phyloP scores from a whole-genome alignment of 2,888 invertebrate genomes.

The Lasioglossum morio region DNA sequence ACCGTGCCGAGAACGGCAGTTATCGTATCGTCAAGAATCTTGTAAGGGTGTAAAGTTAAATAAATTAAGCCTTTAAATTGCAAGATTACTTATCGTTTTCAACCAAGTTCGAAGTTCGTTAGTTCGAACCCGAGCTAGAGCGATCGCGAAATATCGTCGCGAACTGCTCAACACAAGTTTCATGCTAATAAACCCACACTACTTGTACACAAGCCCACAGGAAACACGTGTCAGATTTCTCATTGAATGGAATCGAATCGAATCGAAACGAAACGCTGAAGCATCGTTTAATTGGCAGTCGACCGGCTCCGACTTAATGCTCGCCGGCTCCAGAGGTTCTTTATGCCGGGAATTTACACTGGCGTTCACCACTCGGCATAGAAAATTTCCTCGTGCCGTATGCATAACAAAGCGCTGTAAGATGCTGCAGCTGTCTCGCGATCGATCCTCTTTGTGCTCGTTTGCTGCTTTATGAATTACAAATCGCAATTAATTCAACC shows the following conservation, averaged over 20 bases:
- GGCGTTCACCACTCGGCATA: neutral
- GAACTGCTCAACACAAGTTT: too few species aligned
- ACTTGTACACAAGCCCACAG: neutral
- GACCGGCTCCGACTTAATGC: neutral
- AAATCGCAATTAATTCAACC: neutral
- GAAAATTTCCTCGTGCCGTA: neutral
- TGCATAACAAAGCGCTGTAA: neutral
- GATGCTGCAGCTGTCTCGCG: neutral
- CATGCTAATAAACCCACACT: too few species aligned
- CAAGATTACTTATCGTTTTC: too few species aligned
- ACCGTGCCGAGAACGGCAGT: too few species aligned
- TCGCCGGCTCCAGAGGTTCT: neutral
- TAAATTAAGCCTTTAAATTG: too few species aligned
- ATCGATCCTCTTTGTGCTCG: neutral
- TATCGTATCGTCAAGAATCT: too few species aligned
- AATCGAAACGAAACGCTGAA: neutral
- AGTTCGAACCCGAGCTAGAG: too few species aligned
- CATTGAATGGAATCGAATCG: neutral
- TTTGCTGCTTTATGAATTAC: neutral
- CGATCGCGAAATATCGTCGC: too few species aligned
- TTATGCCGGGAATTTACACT: neutral
- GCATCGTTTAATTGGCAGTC: constrained; percentile 6
- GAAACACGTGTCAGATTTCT: neutral
- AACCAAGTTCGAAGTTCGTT: too few species aligned
- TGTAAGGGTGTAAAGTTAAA: too few species aligned